These are phyloP conservation scores for Psittacula cyanocephala DNA, from an alignment of 2,113 vertebrate species.

Conservation along the genomic window DNA sequence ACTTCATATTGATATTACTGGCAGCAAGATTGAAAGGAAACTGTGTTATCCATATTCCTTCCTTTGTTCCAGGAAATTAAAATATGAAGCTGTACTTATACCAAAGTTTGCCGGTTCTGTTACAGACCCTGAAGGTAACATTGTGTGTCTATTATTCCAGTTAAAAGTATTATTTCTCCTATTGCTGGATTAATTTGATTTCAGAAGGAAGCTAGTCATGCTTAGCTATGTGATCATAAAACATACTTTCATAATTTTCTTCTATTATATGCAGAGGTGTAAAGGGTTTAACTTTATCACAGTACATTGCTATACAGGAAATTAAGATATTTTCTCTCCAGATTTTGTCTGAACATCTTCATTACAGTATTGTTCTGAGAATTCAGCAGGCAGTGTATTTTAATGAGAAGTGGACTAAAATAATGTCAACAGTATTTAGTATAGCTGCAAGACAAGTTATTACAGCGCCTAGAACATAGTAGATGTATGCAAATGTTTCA, in stretches of 20 bases:
- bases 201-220: background rate
- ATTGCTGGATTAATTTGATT: background rate
- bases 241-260: background rate
- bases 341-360: constrained; percentile 36
- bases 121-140: background rate
- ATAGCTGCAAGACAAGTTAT: constrained; percentile 23
- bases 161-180: background rate
- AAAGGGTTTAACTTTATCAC: constrained; percentile 29
- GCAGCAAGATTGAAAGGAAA: background rate
- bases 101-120: background rate
- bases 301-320: background rate
- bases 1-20: background rate
- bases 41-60: rapidly evolving
- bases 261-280: constrained; percentile 21
- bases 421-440: constrained; percentile 48
- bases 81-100: background rate
- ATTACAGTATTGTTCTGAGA: constrained; percentile 46
- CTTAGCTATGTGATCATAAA: background rate
- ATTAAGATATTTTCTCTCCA: background rate
- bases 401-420: constrained; percentile 65
- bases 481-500: background rate
- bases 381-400: constrained; percentile 49
- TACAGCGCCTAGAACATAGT: background rate
- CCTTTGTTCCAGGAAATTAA: background rate
- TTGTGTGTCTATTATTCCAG: background rate